Evolutionary conservation across 1,140 invertebrate species (phyloP), one percentile per base, ranked within the genome.

Genomic region (Heterodera carotae): DNA sequence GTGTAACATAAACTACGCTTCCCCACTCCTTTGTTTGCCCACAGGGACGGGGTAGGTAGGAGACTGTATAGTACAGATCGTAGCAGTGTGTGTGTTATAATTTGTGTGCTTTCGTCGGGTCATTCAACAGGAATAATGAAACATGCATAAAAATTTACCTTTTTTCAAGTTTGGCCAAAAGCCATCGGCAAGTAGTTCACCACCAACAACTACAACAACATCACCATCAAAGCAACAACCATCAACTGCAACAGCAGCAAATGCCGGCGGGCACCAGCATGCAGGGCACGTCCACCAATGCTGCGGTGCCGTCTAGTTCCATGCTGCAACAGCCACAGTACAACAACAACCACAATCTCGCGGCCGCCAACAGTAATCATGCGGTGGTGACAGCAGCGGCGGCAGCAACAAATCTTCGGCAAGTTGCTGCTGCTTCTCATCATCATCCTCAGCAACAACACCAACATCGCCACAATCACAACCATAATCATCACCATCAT

Each of bases 131-230:
- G n/a, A n/a, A n/a, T n/a, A n/a, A n/a, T n/a, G n/a, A n/a, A n/a
- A 62, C n/a, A 25, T 62, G n/a, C 5, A 62, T 62, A 62, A 31
- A 18, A 12, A 5, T 66, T 66, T 25, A 22, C n/a, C 34, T 62
- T 18, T 31, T 39, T 34, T 74, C 33, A 6, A 74, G 72, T 64
- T 60, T 74, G 72, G 8, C 72, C 27, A 74, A 64, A 74, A 74
- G 27, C 25, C 72, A 62, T 36, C 72, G 72, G 3, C 72, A 74
- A 74, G 31, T 29, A 34, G 7, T 62, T 34, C 6, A 12, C 2
- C 39, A 43, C 12, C 39, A 43, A 6, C 6, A 43, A 6, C 39
- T 43, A 12, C 39, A 43, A 12, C 39, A 43, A 43, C 39, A 43
- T 8, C 6, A 56, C 48, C 48, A 56, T 56, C 48, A 56, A 12